These are phyloP conservation scores for Oreochromis spilurus DNA, from an alignment of 2,113 vertebrate species.

Conservation along the genomic window DNA sequence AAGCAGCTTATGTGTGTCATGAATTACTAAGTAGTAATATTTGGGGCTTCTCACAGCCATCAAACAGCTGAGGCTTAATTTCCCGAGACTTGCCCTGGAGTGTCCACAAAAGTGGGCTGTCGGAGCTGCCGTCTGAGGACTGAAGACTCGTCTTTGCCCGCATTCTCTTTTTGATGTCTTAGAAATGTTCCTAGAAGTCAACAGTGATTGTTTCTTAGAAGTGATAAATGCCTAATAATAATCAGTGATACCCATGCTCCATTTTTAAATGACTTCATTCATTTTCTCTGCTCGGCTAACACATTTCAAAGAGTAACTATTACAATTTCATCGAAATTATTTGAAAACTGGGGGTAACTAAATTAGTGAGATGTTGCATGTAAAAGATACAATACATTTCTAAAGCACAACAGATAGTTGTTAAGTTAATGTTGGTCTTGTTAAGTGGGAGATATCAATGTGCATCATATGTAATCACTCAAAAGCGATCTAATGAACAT, in stretches of 20 bases:
- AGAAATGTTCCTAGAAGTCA: not conserved
- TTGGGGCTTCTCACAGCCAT: constrained; percentile 52
- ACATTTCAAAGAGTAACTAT: not conserved
- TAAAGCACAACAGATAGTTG: not conserved
- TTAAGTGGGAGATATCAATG: too few relatives aligned
- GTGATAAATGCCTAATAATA: not conserved
- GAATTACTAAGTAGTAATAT: constrained; percentile 67
- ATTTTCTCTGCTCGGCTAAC: not conserved
- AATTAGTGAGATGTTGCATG: not conserved
- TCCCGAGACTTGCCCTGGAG: constrained; percentile 51
- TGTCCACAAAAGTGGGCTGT: constrained; percentile 51
- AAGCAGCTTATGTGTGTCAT: constrained; percentile 63
- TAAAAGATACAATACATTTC: not conserved
- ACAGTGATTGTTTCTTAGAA: not conserved
- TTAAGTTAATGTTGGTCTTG: not conserved
- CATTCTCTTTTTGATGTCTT: not conserved
- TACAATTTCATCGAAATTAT: not conserved
- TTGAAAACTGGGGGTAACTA: not conserved
- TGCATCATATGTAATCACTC: too few relatives aligned
- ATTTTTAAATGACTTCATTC: not conserved
- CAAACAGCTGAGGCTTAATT: constrained; percentile 65
- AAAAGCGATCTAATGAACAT: too few relatives aligned
- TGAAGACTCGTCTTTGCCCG: not conserved
- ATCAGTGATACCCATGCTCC: not conserved
- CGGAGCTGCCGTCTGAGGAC: constrained; percentile 37